Evolutionary conservation across 2,113 vertebrate species (phyloP), one percentile per base, ranked within the genome.

Genomic region (Malurus melanocephalus): DNA sequence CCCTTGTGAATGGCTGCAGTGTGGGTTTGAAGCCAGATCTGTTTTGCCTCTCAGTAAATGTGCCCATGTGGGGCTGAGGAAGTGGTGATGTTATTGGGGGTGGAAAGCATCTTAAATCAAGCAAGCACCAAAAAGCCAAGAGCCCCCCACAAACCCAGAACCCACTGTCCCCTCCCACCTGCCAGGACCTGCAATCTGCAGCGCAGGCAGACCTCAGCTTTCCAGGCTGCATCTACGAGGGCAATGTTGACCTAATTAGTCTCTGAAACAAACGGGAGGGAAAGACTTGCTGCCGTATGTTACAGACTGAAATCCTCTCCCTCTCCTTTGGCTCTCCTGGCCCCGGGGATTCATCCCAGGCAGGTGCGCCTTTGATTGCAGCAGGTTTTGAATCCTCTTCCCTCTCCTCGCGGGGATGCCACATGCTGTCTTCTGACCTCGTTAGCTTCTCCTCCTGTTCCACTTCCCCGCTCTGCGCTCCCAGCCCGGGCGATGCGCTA

Each of bases 341-440:
- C 90, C 88, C 85, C 51, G 2, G 78, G 92, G 95, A 90, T 75
- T 94, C 80, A 75, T 84, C 78, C 90, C 5, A 16, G 86, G 90
- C 95, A 95, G 92, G 93, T 95, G 93, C 73, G 3, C 51, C 87
- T 92, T 73, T 89, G 87, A 76, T 91, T 94, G 92, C 88, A 88
- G 90, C 93, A 92, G 78, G 92, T 88, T 94, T 80, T 84, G 83
- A 92, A 90, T 94, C 79, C 88, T 92, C 79, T 85, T 48, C 82
- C 80, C 56, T 92, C 90, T 92, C 76, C 91, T 94, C 4, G 7
- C 2, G 3, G 94, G 79, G 82, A 83, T 93, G 90, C 90, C 89
- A 87, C 95, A 93, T 93, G 95, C 95, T 90, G 94, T 94, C 92
- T 93, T 94, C 89, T 93, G 95, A 95, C 94, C 94, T 95, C 81